Evolutionary conservation across 2,113 vertebrate species (phyloP), one percentile per base, ranked within the genome.

Genomic region (Xenopus laevis): DNA sequence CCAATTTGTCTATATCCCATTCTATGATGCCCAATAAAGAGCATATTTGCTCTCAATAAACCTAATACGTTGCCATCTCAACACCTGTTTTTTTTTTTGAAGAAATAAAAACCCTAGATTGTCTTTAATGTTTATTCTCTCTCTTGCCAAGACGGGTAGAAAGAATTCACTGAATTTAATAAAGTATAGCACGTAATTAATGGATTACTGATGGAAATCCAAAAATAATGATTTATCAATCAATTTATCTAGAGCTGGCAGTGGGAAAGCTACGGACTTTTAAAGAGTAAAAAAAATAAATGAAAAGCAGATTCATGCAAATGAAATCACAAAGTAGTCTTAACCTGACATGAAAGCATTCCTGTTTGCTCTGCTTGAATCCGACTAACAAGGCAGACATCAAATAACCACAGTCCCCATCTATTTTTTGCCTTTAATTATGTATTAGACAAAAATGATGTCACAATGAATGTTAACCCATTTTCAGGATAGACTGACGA

Each of bases 281-380:
- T 71, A 47, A 62, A 52, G 58, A 44, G 47, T n/a, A 40, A 71
- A 66, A 61, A 47, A 71, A 27, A 27, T 16, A 18, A 71, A 16
- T 3, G 16, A 71, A 71, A 63, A 21, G 23, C 45, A 30, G 46
- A 52, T 52, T 33, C 59, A 63, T 63, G 70, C 59, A 63, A 71
- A 63, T 71, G 45, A 71, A 71, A 62, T 27, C 59, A 62, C 69
- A 71, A 71, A 62, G 44, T 61, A 71, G 59, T 62, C 70, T 62
- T 63, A 63, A 63, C 13, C 20, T 63, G 59, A 71, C 58, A 71
- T 71, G 59, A 71, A 71, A 62, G 59, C 23, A 8, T 27, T 52
- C 20, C 58, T 53, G 21, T n/a, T 16, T 71, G 45, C 70, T 50
- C 59, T 30, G 59, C 45, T 33, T 18, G 59, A 71, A 71, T 50